These are phyloP conservation scores for Tachysurus fulvidraco DNA, from an alignment of 2,113 vertebrate genomes.

Conservation along the genomic window DNA sequence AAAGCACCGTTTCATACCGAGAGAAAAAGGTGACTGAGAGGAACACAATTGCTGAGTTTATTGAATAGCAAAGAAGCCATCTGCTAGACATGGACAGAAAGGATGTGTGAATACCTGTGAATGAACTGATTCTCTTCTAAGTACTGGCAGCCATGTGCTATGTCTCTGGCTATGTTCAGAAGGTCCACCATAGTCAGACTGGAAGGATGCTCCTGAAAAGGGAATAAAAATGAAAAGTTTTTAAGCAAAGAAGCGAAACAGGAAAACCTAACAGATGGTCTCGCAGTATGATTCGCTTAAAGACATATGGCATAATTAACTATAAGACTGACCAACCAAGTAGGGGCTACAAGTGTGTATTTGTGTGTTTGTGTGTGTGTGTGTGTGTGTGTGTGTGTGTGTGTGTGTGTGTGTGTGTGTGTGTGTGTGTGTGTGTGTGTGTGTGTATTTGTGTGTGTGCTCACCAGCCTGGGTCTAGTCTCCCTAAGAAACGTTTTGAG, in stretches of 20 bases:
- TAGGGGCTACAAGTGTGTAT: neutral
- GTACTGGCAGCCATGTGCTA: conserved; percentile 95
- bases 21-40: neutral
- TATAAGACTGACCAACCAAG: neutral
- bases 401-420: conserved; percentile 20
- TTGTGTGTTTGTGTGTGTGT: conserved; percentile 2
- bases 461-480: conserved; percentile 91
- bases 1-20: neutral
- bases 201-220: conserved; percentile 85
- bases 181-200: conserved; percentile 94
- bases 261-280: conserved; percentile 1
- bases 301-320: neutral
- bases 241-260: neutral
- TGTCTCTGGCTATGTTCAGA: conserved; percentile 91
- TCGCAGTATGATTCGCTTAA: neutral
- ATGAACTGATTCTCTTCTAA: conserved; percentile 99
- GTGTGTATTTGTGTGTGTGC: conserved; percentile 49
- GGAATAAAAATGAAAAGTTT: conserved; percentile 42
- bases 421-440: conserved; percentile 6
- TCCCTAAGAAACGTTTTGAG: conserved; percentile 95
- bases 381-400: neutral
- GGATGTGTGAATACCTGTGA: conserved; percentile 79
- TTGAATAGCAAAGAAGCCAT: conserved; percentile 14
- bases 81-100: conserved; percentile 27
- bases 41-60: conserved; percentile 36